phyloP scores from a whole-genome alignment of 2,113 vertebrate species.

The Salvelinus namaycush region DNA sequence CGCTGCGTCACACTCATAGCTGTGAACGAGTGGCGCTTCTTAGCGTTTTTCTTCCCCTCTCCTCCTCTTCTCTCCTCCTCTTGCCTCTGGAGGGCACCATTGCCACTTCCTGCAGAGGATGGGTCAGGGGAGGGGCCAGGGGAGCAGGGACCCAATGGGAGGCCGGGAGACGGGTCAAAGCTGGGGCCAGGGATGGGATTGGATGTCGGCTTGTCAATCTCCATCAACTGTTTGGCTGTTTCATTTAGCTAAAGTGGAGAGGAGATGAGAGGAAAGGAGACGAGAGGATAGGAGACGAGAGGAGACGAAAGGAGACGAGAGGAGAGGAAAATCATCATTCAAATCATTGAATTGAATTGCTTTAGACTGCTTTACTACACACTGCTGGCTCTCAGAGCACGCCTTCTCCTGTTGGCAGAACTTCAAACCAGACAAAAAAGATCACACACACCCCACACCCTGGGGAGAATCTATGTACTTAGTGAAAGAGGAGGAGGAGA shows the following conservation, averaged over 20 bases:
- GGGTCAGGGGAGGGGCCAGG: constrained; percentile 63
- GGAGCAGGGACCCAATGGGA: constrained; percentile 71
- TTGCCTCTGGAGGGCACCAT: constrained; percentile 76
- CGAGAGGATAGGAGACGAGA: no score
- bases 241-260: constrained; percentile 84
- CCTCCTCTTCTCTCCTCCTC: constrained; percentile 67
- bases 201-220: constrained; percentile 86
- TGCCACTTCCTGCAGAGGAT: constrained; percentile 63
- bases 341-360: background rate
- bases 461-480: background rate
- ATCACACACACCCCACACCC: constrained; percentile 6
- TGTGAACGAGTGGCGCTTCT: constrained; percentile 96
- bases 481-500: background rate
- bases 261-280: background rate
- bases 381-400: background rate
- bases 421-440: background rate
- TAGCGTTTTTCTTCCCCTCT: constrained; percentile 95
- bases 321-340: no score
- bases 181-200: constrained; percentile 75
- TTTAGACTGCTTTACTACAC: background rate
- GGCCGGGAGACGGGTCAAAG: constrained; percentile 60
- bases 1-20: constrained; percentile 93
- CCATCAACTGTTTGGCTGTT: constrained; percentile 95
- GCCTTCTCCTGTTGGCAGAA: background rate
- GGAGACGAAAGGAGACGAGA: no score